Base-by-base conservation (phyloP, 2,888 invertebrate genomes). In the Habroteleia sp. region DNA sequence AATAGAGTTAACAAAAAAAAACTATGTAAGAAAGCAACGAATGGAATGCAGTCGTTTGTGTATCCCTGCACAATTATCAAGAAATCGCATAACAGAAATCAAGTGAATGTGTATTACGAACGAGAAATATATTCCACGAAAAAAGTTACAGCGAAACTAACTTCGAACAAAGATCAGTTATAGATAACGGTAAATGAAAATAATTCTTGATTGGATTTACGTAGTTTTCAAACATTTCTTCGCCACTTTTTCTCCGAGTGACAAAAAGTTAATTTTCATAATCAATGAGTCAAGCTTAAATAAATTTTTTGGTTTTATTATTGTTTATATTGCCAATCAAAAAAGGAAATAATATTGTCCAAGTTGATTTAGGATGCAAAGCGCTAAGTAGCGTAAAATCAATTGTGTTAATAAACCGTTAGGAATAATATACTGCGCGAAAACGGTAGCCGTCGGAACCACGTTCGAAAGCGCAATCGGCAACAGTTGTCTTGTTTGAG, bases 371-470 rank as follows among this genome's bases (percentile, higher is more conserved):
- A n/a, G 37, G 65, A 44, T 35, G 13, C 35, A 63, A 63, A 63
- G 11, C 42, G 33, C 33, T 52, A 63, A 63, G 23, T 23, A 52
- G 50, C 41, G 50, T 63, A 44, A 65, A 56, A 66, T 35, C 16
- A 41, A 4, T 8, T 46, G 46, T 65, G 66, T 56, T 46, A 46
- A 56, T 66, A 66, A 66, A 46, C 31, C 39, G 54, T 56, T 44
- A 44, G 6, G 27, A 68, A 48, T 41, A 58, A 50, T 39, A 11
- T 14, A 4, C 23, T 0, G 31, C 14, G 31, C 58, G 23, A 37
- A 41, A 37, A 44, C 77, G 54, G 77, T 77, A 74, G 76, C 74
- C 56, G 60, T 31, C 60, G 66, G 63, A 52, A 41, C 62, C 41
- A 56, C 11, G 60, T 16, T 63, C 62, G 31, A 62, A 56, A 68